These are phyloP conservation scores for Uria aalge DNA, from an alignment of 2,113 vertebrate species.

Conservation along the genomic window DNA sequence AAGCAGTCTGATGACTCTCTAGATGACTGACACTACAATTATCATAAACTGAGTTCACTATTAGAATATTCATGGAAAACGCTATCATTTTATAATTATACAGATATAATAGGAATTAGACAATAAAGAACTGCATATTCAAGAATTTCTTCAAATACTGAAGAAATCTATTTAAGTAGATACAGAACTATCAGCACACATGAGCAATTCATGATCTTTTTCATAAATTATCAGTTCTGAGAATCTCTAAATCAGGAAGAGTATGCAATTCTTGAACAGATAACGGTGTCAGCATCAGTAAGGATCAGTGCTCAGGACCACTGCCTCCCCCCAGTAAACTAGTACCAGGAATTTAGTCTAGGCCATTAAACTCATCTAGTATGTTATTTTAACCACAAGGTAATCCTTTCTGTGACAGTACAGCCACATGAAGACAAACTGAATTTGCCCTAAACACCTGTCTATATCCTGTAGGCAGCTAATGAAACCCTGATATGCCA, in stretches of 20 bases:
- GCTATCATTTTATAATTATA: neutral
- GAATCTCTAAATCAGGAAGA: neutral
- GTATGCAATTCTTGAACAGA: neutral
- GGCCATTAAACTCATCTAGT: neutral
- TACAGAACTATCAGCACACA: neutral
- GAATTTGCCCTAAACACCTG: neutral
- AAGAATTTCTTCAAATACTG: slow-evolving; percentile 13
- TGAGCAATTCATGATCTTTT: neutral
- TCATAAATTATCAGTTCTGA: neutral
- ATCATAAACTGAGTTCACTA: slow-evolving; percentile 8
- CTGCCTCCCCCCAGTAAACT: neutral
- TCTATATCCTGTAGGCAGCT: neutral
- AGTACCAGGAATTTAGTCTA: neutral
- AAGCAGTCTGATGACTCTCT: slow-evolving; percentile 4
- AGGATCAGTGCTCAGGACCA: neutral
- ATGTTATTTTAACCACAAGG: neutral
- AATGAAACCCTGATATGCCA: neutral
- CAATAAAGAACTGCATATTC: neutral
- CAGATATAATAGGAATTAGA: neutral
- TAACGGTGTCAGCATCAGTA: neutral
- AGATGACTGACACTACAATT: slow-evolving; percentile 29
- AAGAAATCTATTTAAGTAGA: neutral
- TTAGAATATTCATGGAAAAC: slow-evolving; percentile 6
- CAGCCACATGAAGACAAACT: neutral
- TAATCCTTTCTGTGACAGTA: neutral